These are phyloP conservation scores for Galerucella pusilla DNA, from an alignment of 2,888 invertebrate genomes.

Conservation along the genomic window DNA sequence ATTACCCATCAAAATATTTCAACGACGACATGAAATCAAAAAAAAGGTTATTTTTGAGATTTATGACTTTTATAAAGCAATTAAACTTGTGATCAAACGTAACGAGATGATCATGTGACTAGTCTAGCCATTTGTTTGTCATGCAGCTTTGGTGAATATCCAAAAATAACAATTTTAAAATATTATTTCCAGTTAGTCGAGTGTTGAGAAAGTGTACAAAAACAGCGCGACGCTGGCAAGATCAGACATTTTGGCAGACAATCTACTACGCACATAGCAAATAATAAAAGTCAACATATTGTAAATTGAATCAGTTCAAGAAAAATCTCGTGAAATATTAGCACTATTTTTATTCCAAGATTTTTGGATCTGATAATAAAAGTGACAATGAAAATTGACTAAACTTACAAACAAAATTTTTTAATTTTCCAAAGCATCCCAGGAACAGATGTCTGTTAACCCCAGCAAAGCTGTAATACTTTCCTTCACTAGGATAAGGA, in stretches of 20 bases:
- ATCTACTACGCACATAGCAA: slow-evolving; percentile 3
- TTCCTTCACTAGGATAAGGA: too few relatives aligned
- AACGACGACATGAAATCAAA: background rate
- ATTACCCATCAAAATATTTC: background rate
- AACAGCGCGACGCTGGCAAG: slow-evolving; percentile 2
- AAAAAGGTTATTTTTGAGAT: background rate
- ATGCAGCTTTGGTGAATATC: slow-evolving; percentile 15
- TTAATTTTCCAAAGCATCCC: too few relatives aligned
- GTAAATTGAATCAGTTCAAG: background rate
- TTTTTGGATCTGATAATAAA: background rate
- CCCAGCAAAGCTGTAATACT: too few relatives aligned
- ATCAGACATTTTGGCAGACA: slow-evolving; percentile 18
- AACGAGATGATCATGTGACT: slow-evolving; percentile 12
- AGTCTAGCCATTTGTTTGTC: slow-evolving; percentile 27
- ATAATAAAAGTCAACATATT: slow-evolving; percentile 3
- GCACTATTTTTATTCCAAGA: background rate
- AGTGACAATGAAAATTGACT: background rate
- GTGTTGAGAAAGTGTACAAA: background rate
- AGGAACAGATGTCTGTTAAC: too few relatives aligned
- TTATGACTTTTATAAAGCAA: slow-evolving; percentile 11
- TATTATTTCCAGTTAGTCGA: slow-evolving; percentile 20
- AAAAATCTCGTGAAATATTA: background rate
- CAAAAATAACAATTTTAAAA: slow-evolving; percentile 26
- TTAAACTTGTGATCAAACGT: slow-evolving; percentile 16
- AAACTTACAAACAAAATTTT: too few relatives aligned